Evolutionary conservation across 2,888 invertebrate species (phyloP).

Genomic region (Drosophila buzzatii): DNA sequence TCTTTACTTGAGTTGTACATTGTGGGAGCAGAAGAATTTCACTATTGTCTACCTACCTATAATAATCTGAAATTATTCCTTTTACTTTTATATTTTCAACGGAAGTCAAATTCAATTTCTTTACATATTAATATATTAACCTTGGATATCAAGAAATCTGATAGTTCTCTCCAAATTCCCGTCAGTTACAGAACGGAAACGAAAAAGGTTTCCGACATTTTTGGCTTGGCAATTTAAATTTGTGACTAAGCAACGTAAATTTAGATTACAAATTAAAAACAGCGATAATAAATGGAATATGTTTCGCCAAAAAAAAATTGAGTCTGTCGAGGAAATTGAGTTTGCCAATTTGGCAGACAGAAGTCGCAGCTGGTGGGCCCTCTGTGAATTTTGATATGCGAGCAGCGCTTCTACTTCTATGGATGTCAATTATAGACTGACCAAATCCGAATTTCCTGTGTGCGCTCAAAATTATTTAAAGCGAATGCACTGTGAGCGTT

Average conservation of each 20-base stretch:
- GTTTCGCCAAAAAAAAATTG: constrained; percentile 18
- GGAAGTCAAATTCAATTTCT: constrained; percentile 5
- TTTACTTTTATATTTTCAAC: not conserved
- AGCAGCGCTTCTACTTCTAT: constrained; percentile 22
- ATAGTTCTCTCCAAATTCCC: not conserved
- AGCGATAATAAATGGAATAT: constrained; percentile 7
- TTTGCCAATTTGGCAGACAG: constrained; percentile 37
- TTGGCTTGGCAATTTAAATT: not conserved
- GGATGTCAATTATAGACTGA: constrained; percentile 40
- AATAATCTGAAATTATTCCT: not conserved
- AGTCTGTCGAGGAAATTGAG: constrained; percentile 38
- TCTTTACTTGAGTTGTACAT: constrained; percentile 38
- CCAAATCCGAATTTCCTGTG: constrained; percentile 54
- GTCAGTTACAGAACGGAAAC: constrained; percentile 10
- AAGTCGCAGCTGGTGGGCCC: not conserved
- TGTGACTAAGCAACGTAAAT: not conserved
- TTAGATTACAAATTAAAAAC: constrained; percentile 7
- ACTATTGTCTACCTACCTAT: not conserved
- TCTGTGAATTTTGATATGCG: constrained; percentile 24
- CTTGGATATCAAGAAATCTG: not conserved
- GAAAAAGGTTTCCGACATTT: not conserved
- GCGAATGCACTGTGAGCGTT: constrained; percentile 9
- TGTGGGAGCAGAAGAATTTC: not conserved
- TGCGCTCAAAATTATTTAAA: constrained; percentile 11
- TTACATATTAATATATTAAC: not conserved